Percentiles rank a stretch among this genome's conserved stretches.
Evolutionary conservation across 2,888 invertebrate species (phyloP).

Genomic region (Brachyopa scutellaris): DNA sequence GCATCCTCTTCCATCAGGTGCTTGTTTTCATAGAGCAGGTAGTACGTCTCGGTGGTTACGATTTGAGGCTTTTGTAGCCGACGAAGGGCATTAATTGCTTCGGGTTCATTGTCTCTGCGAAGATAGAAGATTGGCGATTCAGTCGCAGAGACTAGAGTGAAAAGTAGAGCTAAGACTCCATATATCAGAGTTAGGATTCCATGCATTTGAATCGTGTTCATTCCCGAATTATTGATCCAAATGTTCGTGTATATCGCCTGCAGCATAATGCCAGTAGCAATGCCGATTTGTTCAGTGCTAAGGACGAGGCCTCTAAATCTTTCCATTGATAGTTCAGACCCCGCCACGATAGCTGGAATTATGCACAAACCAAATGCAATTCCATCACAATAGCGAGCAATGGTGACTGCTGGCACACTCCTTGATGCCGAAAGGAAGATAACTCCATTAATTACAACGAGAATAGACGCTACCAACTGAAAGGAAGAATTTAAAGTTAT

Average conservation of each 20-base stretch:
- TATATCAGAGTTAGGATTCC: constrained; percentile 74
- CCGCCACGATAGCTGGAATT: constrained; percentile 77
- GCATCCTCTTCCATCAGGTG: constrained; percentile 76
- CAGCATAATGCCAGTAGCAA: constrained; percentile 75
- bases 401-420: constrained; percentile 69
- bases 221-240: constrained; percentile 47
- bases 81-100: constrained; percentile 76
- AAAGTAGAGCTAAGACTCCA: constrained; percentile 73
- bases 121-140: constrained; percentile 78
- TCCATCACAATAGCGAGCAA: constrained; percentile 78
- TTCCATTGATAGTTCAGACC: constrained; percentile 74
- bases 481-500: not conserved
- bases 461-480: constrained; percentile 10
- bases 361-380: constrained; percentile 77
- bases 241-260: constrained; percentile 73
- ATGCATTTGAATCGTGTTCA: constrained; percentile 74
- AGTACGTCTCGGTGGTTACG: constrained; percentile 75
- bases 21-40: constrained; percentile 77
- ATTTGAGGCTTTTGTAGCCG: constrained; percentile 75
- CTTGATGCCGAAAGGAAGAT: constrained; percentile 74
- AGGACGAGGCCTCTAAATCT: constrained; percentile 74
- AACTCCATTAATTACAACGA: constrained; percentile 75
- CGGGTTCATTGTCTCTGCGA: constrained; percentile 75
- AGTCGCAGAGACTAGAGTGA: constrained; percentile 65
- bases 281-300: constrained; percentile 75